A percentile compares a stretch with the other conserved stretches of the same genome.
Evolutionary conservation across 2,888 invertebrate genomes (phyloP).

Genomic region (Encarsia formosa): DNA sequence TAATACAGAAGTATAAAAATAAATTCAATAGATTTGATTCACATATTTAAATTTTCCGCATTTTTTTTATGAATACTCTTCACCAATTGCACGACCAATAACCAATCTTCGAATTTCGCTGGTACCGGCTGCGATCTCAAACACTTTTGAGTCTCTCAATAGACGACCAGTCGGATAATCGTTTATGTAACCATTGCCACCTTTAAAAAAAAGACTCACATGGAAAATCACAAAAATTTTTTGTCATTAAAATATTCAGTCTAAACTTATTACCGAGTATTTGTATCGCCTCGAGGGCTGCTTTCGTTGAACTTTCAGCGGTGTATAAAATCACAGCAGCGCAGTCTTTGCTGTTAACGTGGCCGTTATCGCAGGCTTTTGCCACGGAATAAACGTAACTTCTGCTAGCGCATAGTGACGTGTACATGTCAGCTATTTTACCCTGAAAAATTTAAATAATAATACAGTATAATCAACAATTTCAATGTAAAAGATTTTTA

Average conservation of each 20-base stretch:
- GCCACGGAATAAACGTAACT: conserved; percentile 91
- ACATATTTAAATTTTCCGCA: not conserved
- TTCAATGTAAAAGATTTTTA: no score
- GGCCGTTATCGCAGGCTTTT: conserved; percentile 73
- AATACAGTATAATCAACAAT: no score
- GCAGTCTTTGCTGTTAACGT: conserved; percentile 82
- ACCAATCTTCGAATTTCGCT: conserved; percentile 91
- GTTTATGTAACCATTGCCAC: conserved; percentile 98
- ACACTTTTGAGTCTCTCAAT: conserved; percentile 92
- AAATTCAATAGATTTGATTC: no score
- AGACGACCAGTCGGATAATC: conserved; percentile 93
- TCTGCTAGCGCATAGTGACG: conserved; percentile 76
- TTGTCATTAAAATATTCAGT: not conserved
- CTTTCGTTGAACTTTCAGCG: conserved; percentile 86
- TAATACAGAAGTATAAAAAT: no score
- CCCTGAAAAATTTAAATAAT: conserved; percentile 58
- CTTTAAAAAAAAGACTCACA: conserved; percentile 57
- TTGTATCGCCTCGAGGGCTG: conserved; percentile 90
- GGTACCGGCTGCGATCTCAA: conserved; percentile 98
- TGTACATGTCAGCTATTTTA: conserved; percentile 95
- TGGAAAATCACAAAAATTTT: no score
- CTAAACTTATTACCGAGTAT: conserved; percentile 71
- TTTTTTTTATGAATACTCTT: conserved; percentile 66
- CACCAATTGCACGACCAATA: conserved; percentile 83
- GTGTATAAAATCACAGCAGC: conserved; percentile 90